phyloP scores from a whole-genome alignment of 2,113 vertebrate genomes.

The Amphiprion ocellaris region DNA sequence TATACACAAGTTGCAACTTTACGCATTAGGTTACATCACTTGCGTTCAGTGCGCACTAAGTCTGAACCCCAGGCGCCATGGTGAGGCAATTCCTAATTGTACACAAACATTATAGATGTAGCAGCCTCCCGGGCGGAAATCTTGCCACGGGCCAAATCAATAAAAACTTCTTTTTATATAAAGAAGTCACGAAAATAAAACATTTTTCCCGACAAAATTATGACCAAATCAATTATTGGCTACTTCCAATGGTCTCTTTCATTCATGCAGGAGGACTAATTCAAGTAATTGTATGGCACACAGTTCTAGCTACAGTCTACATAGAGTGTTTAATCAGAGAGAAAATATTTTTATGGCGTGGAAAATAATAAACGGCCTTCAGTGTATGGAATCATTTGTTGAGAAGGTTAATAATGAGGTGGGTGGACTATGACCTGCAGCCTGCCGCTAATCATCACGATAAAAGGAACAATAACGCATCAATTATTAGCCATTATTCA shows the following conservation, averaged over 20 bases:
- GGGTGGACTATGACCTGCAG: conserved; percentile 36
- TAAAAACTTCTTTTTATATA: not conserved
- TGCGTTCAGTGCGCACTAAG: conserved; percentile 5
- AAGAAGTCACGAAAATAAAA: not conserved
- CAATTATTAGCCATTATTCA: conserved; percentile 41
- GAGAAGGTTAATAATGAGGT: conserved; percentile 37
- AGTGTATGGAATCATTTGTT: conserved; percentile 15
- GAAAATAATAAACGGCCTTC: conserved; percentile 5
- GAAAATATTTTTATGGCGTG: not conserved
- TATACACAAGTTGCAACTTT: conserved; percentile 21
- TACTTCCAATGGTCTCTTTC: no score
- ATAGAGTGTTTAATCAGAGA: not conserved
- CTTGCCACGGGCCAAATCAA: conserved; percentile 34
- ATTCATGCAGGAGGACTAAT: no score
- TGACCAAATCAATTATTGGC: no score
- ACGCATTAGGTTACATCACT: conserved; percentile 48
- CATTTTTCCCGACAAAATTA: no score
- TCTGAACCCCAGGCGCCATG: conserved; percentile 16
- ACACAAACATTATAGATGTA: conserved; percentile 15
- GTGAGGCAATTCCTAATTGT: conserved; percentile 23
- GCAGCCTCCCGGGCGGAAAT: conserved; percentile 15
- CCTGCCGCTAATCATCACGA: conserved; percentile 38
- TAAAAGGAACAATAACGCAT: conserved; percentile 34
- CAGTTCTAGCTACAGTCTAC: not conserved
- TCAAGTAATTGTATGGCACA: no score